Evolutionary conservation across 2,797 vertebrate species (phyloP), one percentile per base, ranked within the genome.

Genomic region (Schizopygopsis malacanthus): DNA sequence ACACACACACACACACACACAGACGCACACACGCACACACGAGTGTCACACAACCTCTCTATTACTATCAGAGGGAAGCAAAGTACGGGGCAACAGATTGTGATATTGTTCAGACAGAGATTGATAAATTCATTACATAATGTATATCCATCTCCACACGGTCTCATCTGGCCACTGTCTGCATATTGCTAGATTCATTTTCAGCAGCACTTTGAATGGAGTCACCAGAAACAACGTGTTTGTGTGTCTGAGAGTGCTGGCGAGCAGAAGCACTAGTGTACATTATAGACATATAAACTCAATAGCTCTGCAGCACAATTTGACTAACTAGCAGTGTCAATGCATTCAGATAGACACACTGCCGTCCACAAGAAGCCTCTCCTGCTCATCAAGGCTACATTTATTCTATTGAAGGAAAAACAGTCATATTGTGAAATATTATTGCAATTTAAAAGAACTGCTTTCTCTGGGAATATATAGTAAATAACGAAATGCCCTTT

Each of bases 121-220:
- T 28, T 71, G 52, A 63, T 69, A 79, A 43, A 79, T 80, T 73
- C 79, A 81, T 81, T 69, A 81, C 45, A 25, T 52, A 15, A 81
- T 81, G 63, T n/a, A 70, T 70, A 1, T 12, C 63, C 63, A 81
- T 81, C 79, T 69, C 15, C 9, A 7, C 4, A 28, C 63, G 10
- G 18, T 81, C 79, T 77, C 75, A 69, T 81, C 41, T 39, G 54
- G 39, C 7, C 63, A 52, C 43, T 52, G 61, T 37, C n/a, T 80
- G 61, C 61, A 50, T 50, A 47, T 22, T 33, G 78, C 61, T 33
- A 50, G 28, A 67, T 69, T 79, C 6, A 79, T 79, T 59, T 43
- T 43, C 54, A 15, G 76, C 52, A 56, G 50, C 50, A 20, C 28
- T 61, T 43, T n/a, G 37, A 78, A 41, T 16, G 22, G 39, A 43